A percentile compares a stretch with the other conserved stretches of the same genome.
These are phyloP conservation scores for Pelochelys cantorii DNA, from an alignment of 2,797 vertebrate genomes.

Conservation along the genomic window DNA sequence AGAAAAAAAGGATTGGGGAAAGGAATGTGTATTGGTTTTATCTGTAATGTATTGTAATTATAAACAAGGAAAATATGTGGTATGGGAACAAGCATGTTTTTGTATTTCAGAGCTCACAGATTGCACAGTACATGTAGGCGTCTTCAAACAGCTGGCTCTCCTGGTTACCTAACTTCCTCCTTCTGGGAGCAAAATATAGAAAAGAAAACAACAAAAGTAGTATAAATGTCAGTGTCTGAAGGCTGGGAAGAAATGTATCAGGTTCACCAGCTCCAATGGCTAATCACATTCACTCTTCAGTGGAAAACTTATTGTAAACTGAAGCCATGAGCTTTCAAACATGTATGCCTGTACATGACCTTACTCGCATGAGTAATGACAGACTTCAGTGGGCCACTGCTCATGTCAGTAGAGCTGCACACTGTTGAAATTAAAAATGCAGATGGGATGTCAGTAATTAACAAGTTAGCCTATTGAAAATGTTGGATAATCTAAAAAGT, in stretches of 20 bases:
- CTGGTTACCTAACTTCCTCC: not conserved
- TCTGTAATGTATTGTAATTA: not conserved
- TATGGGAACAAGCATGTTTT: not conserved
- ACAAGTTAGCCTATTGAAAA: constrained; percentile 59
- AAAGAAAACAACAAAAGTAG: not conserved
- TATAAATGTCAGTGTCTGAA: constrained; percentile 50
- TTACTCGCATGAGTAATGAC: not conserved
- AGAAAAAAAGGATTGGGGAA: not conserved
- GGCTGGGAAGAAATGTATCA: constrained; percentile 25
- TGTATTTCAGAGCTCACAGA: constrained; percentile 37
- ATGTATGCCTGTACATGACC: not conserved
- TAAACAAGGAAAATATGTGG: constrained; percentile 41
- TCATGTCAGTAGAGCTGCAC: not conserved
- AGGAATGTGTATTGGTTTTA: not conserved
- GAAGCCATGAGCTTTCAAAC: not conserved
- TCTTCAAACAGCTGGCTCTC: constrained; percentile 51
- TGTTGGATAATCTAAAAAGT: constrained; percentile 62
- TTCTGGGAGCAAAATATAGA: constrained; percentile 5
- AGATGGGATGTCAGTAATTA: constrained; percentile 54
- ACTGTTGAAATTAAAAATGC: not conserved
- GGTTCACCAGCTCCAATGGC: constrained; percentile 22
- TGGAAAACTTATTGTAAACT: not conserved
- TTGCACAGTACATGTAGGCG: constrained; percentile 27
- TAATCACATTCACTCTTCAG: not conserved
- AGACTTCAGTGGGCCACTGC: not conserved